Conservation (phyloP, 1,140 invertebrate genomes). For the Eriosoma lanigerum region DNA sequence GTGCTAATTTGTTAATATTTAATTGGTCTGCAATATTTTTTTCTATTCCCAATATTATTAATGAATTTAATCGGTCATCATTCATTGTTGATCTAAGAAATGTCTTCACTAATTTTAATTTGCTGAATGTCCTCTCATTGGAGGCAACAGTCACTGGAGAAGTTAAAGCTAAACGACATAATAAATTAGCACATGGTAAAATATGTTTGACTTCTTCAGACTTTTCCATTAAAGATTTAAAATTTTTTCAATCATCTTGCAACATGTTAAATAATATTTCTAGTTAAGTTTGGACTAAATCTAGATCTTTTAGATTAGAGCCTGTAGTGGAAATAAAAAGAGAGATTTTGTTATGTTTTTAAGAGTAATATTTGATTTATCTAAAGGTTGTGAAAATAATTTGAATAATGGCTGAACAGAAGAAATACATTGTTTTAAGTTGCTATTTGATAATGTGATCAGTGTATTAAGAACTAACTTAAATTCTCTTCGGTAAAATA, state of each 20-base stretch:
- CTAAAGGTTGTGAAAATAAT: conserved; percentile 8
- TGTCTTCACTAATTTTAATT: conserved; percentile 32
- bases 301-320: background rate
- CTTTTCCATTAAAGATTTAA: conserved; percentile 23
- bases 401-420: conserved; percentile 11
- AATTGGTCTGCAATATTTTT: background rate
- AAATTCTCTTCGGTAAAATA: conserved; percentile 16
- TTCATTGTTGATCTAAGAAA: conserved; percentile 13
- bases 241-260: conserved; percentile 3
- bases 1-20: background rate
- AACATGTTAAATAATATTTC: conserved; percentile 27
- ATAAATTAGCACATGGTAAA: conserved; percentile 19
- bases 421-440: background rate
- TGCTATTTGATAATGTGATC: background rate
- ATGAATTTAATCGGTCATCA: background rate
- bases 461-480: conserved; percentile 16
- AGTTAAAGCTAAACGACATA: conserved; percentile 27
- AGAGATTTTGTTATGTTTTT: background rate
- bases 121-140: conserved; percentile 27
- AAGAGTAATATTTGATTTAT: conserved; percentile 5
- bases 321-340: background rate
- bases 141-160: conserved; percentile 5
- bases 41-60: background rate
- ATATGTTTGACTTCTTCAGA: conserved; percentile 22
- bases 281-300: background rate